A percentile compares a stretch with the other conserved stretches of the same genome.
Evolutionary conservation across 1,140 invertebrate genomes (phyloP).

Genomic region (Portunus trituberculatus): DNA sequence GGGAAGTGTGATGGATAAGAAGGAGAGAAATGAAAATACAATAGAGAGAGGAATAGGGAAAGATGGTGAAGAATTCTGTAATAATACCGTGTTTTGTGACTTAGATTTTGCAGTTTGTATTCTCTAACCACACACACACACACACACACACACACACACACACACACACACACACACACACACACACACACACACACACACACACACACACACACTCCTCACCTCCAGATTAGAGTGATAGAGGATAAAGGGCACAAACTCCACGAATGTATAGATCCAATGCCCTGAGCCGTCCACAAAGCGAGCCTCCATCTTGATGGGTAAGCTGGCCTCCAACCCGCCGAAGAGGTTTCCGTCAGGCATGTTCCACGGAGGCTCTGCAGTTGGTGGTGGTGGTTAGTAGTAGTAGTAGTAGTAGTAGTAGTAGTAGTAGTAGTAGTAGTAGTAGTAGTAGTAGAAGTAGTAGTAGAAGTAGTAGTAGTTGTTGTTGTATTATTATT

Average conservation of each 20-base stretch:
- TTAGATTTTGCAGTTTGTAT: too few relatives aligned
- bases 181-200: neutral
- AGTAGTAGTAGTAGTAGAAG: neutral
- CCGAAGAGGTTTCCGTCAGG: neutral
- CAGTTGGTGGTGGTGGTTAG: neutral
- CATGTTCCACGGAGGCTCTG: neutral
- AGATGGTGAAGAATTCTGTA: too few relatives aligned
- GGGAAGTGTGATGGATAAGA: too few relatives aligned
- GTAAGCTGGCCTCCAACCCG: neutral
- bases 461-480: slow-evolving; percentile 6
- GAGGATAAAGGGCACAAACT: neutral
- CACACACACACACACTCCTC: neutral
- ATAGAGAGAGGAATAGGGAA: too few relatives aligned
- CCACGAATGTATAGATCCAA: neutral
- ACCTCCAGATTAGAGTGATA: neutral
- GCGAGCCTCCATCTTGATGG: neutral
- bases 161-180: neutral
- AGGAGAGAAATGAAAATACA: too few relatives aligned
- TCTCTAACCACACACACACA: neutral
- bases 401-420: neutral
- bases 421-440: neutral
- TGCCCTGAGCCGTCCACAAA: neutral
- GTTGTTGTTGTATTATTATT: neutral
- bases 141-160: neutral
- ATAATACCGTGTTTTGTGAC: too few relatives aligned